A percentile compares a stretch with the other conserved stretches of the same genome.
phyloP scores from a whole-genome alignment of 2,113 vertebrate species.

The Prionailurus viverrinus region DNA sequence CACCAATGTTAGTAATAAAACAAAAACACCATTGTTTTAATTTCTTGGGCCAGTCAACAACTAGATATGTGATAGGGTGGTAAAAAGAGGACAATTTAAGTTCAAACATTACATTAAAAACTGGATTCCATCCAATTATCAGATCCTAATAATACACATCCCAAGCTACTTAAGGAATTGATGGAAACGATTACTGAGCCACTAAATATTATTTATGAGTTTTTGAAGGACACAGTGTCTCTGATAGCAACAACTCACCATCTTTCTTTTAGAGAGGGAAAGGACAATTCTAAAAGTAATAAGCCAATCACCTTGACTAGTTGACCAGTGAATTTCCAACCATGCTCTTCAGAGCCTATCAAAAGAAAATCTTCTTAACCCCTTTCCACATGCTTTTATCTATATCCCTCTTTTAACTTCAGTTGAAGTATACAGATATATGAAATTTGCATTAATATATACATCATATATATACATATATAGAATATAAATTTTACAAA shows the following conservation, averaged over 20 bases:
- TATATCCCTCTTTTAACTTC: background rate
- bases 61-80: background rate
- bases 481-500: background rate
- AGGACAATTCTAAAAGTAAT: slow-evolving; percentile 51
- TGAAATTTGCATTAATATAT: background rate
- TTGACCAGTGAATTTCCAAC: background rate
- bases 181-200: slow-evolving; percentile 25
- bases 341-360: background rate
- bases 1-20: background rate
- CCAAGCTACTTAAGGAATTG: slow-evolving; percentile 14
- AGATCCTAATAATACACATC: slow-evolving; percentile 1
- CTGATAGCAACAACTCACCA: slow-evolving; percentile 7
- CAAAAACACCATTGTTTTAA: background rate
- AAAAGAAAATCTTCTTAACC: background rate
- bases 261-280: background rate
- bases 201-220: slow-evolving; percentile 51
- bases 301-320: background rate
- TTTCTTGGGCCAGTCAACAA: background rate
- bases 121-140: slow-evolving; percentile 15
- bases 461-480: background rate
- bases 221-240: background rate
- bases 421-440: background rate
- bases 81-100: background rate
- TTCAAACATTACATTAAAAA: slow-evolving; percentile 26
- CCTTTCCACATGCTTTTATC: background rate